phyloP scores from a whole-genome alignment of 2,888 invertebrate species.

The Apamea sordens region DNA sequence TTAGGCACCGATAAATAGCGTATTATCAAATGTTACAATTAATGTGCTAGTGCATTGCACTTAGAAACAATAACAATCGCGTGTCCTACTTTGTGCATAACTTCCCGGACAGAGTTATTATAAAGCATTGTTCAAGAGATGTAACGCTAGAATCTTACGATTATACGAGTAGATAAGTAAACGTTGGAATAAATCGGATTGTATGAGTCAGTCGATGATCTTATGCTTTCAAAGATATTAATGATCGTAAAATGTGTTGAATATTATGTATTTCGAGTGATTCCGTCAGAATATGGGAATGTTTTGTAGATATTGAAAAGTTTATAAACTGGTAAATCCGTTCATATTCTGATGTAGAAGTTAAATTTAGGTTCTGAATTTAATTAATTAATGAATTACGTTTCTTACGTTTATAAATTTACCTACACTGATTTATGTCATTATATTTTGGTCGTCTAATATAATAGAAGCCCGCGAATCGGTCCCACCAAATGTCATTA shows the following conservation, averaged over 20 bases:
- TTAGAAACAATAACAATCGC: slow-evolving; percentile 12
- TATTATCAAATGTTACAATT: not conserved
- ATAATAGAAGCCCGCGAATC: not conserved
- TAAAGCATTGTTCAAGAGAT: slow-evolving; percentile 14
- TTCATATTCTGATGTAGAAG: not conserved
- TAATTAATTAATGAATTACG: not conserved
- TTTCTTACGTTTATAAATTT: not conserved
- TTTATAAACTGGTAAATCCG: not conserved
- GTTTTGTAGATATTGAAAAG: not conserved
- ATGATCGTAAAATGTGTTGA: slow-evolving; percentile 21
- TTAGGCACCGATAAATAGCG: not conserved
- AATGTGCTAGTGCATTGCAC: not conserved
- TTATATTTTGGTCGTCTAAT: not conserved
- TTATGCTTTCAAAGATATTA: slow-evolving; percentile 20
- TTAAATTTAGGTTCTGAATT: not conserved
- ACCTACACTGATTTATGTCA: no score
- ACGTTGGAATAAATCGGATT: not conserved
- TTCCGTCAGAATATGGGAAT: slow-evolving; percentile 13
- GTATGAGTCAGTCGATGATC: slow-evolving; percentile 27
- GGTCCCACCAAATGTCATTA: no score
- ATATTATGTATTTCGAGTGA: slow-evolving; percentile 6
- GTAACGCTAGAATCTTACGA: not conserved
- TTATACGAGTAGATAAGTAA: not conserved
- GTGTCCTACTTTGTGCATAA: slow-evolving; percentile 3
- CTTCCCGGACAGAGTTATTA: slow-evolving; percentile 6